Conservation (phyloP, 2,113 vertebrate species). For the Sinocyclocheilus rhinocerous region DNA sequence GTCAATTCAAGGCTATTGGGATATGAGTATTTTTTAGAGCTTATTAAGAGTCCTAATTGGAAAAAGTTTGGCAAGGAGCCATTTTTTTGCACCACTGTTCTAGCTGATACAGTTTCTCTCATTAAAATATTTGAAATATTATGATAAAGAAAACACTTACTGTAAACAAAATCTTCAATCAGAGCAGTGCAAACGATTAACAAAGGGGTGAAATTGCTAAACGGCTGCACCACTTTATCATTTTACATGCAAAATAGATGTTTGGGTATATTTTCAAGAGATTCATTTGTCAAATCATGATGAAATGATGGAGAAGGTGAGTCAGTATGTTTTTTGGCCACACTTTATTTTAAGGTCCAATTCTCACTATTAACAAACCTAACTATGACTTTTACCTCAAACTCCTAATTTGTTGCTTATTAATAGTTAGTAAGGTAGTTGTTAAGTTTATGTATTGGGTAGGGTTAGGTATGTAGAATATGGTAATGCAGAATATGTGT, state of each 20-base stretch:
- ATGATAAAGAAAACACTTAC: not conserved
- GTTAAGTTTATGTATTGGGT: too few species aligned
- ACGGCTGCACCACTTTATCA: not conserved
- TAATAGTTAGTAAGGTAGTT: too few species aligned
- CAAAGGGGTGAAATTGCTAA: not conserved
- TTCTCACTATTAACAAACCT: too few species aligned
- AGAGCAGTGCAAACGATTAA: not conserved
- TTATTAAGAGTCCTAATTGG: not conserved
- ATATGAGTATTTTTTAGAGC: not conserved
- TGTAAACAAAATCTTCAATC: not conserved
- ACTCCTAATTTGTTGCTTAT: too few species aligned
- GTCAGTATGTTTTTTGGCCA: too few species aligned
- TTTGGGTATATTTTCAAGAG: not conserved
- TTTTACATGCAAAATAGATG: not conserved
- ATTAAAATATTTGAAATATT: not conserved
- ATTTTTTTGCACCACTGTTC: not conserved
- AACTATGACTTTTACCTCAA: too few species aligned
- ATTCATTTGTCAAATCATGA: not conserved
- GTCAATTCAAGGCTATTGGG: not conserved
- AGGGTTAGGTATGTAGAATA: too few species aligned
- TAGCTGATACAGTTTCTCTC: not conserved
- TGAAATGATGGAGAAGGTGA: too few species aligned
- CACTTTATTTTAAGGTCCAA: too few species aligned
- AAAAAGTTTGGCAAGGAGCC: not conserved
- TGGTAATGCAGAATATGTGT: too few species aligned